These are phyloP conservation scores for Galendromus occidentalis DNA, from an alignment of 1,140 invertebrate species.

Conservation along the genomic window DNA sequence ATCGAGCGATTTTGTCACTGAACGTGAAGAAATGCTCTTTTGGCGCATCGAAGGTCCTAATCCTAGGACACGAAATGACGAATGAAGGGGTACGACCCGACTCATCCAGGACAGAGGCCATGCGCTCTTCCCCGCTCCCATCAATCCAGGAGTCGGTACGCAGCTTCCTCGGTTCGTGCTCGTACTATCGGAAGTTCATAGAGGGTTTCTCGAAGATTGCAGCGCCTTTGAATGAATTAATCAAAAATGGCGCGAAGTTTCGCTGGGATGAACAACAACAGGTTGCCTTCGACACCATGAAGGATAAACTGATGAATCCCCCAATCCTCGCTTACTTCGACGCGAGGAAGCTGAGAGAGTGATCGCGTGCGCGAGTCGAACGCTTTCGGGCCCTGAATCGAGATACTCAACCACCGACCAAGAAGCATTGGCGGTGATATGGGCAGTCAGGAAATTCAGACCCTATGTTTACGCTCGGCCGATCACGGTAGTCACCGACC, in stretches of 20 bases:
- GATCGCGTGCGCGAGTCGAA: conserved; percentile 3
- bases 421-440: conserved; percentile 7
- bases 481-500: conserved; percentile 15
- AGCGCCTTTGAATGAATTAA: too few relatives aligned
- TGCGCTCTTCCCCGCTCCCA: conserved; percentile 24
- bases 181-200: too few relatives aligned
- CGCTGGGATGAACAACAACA: too few relatives aligned
- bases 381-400: background rate
- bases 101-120: conserved; percentile 26
- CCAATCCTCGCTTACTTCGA: too few relatives aligned
- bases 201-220: too few relatives aligned
- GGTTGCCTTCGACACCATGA: too few relatives aligned
- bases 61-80: conserved; percentile 22
- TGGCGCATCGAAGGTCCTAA: conserved; percentile 13
- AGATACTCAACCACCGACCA: conserved; percentile 7
- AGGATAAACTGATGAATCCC: too few relatives aligned
- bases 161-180: conserved; percentile 28
- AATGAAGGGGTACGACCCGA: conserved; percentile 24
- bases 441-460: conserved; percentile 11
- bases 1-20: conserved; percentile 16
- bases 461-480: conserved; percentile 18
- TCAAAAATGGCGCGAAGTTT: too few relatives aligned
- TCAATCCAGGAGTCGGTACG: conserved; percentile 25
- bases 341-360: background rate
- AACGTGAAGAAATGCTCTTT: conserved; percentile 19